A percentile compares a stretch with the other conserved stretches of the same genome.
phyloP scores from a whole-genome alignment of 2,797 vertebrate genomes.

The Micrastur ruficollis region DNA sequence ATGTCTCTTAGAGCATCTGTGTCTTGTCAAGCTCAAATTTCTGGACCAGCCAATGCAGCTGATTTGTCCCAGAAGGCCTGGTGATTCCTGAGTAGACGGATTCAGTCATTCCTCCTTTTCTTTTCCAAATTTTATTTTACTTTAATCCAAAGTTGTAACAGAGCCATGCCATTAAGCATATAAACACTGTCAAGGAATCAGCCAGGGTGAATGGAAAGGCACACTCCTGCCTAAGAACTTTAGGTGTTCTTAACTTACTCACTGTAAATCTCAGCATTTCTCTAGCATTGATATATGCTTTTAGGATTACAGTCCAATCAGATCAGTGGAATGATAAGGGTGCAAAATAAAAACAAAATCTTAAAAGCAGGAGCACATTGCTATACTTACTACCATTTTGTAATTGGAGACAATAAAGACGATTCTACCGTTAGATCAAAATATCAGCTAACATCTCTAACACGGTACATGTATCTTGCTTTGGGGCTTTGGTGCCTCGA shows the following conservation, averaged over 20 bases:
- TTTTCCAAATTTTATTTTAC: background rate
- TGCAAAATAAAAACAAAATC: background rate
- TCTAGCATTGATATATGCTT: background rate
- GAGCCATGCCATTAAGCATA: background rate
- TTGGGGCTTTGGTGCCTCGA: background rate
- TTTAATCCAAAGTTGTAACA: background rate
- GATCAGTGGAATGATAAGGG: background rate
- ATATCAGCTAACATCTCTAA: background rate
- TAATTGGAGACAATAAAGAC: background rate
- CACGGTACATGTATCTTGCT: background rate
- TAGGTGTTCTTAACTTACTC: background rate
- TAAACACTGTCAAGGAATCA: background rate
- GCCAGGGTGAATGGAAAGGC: background rate
- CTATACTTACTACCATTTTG: background rate
- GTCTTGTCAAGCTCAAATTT: background rate
- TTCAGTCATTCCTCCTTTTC: background rate
- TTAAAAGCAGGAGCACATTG: background rate
- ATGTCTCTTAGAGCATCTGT: background rate
- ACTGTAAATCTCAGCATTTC: background rate
- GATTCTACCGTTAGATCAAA: background rate
- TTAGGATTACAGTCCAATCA: background rate
- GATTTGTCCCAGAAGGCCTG: background rate
- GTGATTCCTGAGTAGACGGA: background rate
- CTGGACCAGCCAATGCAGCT: background rate
- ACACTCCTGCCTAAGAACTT: background rate